phyloP scores from a whole-genome alignment of 2,888 invertebrate species.

The Beris morrisii region DNA sequence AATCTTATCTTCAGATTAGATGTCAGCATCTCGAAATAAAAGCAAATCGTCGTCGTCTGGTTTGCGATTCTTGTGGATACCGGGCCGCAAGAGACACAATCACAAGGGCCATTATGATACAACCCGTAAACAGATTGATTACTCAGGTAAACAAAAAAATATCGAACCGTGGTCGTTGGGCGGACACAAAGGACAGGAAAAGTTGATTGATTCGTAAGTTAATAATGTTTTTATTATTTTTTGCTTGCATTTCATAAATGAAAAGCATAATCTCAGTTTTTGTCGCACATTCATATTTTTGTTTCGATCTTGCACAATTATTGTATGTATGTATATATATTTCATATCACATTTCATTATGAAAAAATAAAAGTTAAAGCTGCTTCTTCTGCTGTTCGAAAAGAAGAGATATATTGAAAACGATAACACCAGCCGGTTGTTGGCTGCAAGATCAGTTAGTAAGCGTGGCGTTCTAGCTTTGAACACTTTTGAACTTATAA shows the following conservation, averaged over 20 bases:
- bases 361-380: constrained; percentile 15
- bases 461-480: no score
- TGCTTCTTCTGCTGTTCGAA: constrained; percentile 2
- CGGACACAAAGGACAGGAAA: constrained; percentile 49
- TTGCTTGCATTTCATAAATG: background rate
- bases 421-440: no score
- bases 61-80: constrained; percentile 55
- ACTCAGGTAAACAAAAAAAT: constrained; percentile 48
- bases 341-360: constrained; percentile 31
- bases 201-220: constrained; percentile 40
- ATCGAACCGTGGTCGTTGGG: constrained; percentile 54
- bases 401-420: background rate
- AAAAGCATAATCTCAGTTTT: constrained; percentile 7
- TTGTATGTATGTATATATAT: background rate
- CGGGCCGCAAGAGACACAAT: constrained; percentile 50
- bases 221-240: constrained; percentile 11
- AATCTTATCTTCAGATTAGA: constrained; percentile 39
- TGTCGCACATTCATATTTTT: constrained; percentile 3
- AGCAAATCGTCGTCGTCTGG: constrained; percentile 44
- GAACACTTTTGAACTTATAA: no score
- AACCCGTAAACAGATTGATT: constrained; percentile 48
- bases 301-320: background rate
- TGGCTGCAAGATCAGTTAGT: no score
- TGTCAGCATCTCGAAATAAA: constrained; percentile 50
- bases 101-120: constrained; percentile 50